These are phyloP conservation scores for Anguilla anguilla DNA, from an alignment of 2,797 vertebrate species.

Conservation along the genomic window DNA sequence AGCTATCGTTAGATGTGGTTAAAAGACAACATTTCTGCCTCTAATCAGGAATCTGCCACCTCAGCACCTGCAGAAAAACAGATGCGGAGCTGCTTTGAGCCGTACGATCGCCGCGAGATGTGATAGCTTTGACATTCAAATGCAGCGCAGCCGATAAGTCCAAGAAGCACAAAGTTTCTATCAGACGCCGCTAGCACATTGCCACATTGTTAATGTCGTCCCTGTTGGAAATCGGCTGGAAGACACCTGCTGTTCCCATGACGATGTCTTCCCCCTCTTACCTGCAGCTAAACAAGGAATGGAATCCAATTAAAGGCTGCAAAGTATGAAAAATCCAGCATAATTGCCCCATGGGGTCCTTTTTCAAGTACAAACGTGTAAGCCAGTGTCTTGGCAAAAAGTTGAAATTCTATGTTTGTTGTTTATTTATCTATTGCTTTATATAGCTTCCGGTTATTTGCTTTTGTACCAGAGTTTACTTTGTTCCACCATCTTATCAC, in stretches of 20 bases:
- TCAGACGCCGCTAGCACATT: not conserved
- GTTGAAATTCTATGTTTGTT: not conserved
- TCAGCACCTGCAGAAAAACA: not conserved
- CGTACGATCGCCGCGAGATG: not conserved
- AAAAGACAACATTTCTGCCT: not conserved
- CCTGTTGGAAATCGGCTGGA: not conserved
- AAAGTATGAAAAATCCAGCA: not conserved
- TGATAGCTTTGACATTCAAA: not conserved
- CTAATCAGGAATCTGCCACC: not conserved
- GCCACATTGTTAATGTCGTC: not conserved
- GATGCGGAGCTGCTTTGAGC: not conserved
- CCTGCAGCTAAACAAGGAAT: not conserved
- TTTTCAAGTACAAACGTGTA: not conserved
- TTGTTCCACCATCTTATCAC: not conserved
- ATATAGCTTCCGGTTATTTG: not conserved
- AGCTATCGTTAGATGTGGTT: not conserved
- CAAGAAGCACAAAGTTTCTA: not conserved
- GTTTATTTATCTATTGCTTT: not conserved
- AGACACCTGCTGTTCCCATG: not conserved
- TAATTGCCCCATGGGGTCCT: not conserved
- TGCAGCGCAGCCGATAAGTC: not conserved
- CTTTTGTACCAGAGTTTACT: not conserved
- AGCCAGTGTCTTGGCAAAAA: not conserved
- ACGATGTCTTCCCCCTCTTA: not conserved
- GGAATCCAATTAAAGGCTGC: conserved; percentile 2